A percentile compares a stretch with the other conserved stretches of the same genome.
Conservation (phyloP, 2,113 vertebrate species). For the Galemys pyrenaicus region DNA sequence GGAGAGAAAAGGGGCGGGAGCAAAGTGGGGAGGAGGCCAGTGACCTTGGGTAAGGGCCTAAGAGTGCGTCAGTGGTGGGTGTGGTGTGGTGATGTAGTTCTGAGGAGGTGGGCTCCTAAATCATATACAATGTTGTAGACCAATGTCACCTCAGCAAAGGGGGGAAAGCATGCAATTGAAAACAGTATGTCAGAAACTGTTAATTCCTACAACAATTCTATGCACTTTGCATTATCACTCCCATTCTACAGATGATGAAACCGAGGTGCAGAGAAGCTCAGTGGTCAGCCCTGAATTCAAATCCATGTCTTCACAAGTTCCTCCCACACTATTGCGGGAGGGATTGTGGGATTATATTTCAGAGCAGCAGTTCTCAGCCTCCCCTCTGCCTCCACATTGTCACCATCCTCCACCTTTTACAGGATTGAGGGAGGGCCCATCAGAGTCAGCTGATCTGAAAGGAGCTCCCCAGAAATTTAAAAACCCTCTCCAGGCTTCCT, state of each 20-base stretch:
- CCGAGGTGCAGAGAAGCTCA: background rate
- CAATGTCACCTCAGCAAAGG: too few species aligned
- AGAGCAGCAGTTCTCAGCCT: background rate
- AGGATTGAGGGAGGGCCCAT: too few species aligned
- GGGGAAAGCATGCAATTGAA: background rate
- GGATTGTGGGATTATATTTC: background rate
- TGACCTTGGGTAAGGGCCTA: too few species aligned
- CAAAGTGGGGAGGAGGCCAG: too few species aligned
- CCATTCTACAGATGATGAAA: background rate
- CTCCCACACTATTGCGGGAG: background rate
- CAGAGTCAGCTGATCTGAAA: background rate
- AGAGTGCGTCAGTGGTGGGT: too few species aligned
- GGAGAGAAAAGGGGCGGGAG: too few species aligned
- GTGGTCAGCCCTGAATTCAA: background rate
- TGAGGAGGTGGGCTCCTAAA: too few species aligned
- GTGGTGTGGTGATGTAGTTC: too few species aligned
- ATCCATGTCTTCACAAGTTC: background rate
- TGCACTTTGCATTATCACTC: background rate
- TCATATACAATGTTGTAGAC: too few species aligned
- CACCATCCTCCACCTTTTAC: background rate
- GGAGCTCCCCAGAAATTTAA: background rate
- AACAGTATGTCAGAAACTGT: rapidly evolving
- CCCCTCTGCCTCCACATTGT: background rate
- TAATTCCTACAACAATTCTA: background rate
- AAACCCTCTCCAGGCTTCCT: background rate